Evolutionary conservation across 2,888 invertebrate species (phyloP).

Genomic region (Petrolisthes manimaculis): DNA sequence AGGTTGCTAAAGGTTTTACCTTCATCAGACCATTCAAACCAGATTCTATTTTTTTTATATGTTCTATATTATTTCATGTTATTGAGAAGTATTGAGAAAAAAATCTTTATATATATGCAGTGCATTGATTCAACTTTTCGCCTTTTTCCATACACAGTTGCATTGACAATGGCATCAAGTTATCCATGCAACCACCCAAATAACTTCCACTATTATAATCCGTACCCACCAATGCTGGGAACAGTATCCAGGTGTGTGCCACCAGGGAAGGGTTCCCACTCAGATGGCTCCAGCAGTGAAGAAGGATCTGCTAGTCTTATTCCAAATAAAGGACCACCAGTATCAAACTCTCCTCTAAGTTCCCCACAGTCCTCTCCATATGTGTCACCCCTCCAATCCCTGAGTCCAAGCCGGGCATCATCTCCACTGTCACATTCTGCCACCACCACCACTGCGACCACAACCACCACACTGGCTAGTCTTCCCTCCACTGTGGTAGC

Average conservation of each 20-base stretch:
- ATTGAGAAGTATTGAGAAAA: background rate
- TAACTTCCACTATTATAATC: constrained; percentile 57
- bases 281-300: constrained; percentile 57
- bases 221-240: constrained; percentile 51
- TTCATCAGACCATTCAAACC: no score
- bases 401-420: constrained; percentile 76
- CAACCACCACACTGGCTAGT: constrained; percentile 45
- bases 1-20: background rate
- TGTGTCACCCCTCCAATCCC: constrained; percentile 76
- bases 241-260: constrained; percentile 31
- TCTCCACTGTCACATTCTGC: constrained; percentile 73
- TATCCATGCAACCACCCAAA: constrained; percentile 50
- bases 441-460: constrained; percentile 54
- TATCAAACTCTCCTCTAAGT: constrained; percentile 42
- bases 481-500: constrained; percentile 38
- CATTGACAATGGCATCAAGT: constrained; percentile 54
- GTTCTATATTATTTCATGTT: background rate
- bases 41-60: background rate
- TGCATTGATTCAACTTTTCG: no score
- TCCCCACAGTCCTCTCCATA: constrained; percentile 76
- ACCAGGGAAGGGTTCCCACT: constrained; percentile 31
- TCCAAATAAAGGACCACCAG: constrained; percentile 32
- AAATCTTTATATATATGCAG: no score
- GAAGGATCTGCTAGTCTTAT: constrained; percentile 34
- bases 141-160: constrained; percentile 30